These are phyloP conservation scores for Chionoecetes opilio DNA, from an alignment of 1,140 invertebrate genomes.

Conservation along the genomic window DNA sequence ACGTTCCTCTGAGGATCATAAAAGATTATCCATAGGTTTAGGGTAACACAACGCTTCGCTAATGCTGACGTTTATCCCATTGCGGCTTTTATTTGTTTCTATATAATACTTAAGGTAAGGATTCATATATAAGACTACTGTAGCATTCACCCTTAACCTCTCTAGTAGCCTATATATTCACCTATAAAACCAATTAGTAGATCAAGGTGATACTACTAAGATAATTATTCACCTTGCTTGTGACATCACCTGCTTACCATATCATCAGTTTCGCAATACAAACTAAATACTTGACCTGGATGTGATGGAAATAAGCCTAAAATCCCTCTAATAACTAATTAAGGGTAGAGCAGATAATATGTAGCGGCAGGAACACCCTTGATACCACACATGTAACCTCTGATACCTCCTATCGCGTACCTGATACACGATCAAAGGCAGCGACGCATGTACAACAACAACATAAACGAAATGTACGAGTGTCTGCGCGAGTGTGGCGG, in stretches of 20 bases:
- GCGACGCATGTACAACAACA: background rate
- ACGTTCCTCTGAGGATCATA: background rate
- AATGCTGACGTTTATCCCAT: background rate
- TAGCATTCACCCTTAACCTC: too few relatives aligned
- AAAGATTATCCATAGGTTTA: background rate
- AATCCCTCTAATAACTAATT: background rate
- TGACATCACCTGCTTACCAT: too few relatives aligned
- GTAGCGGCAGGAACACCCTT: background rate
- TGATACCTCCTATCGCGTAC: background rate
- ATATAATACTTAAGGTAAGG: background rate
- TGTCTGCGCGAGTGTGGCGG: background rate
- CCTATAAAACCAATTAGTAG: too few relatives aligned
- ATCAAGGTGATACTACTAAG: too few relatives aligned
- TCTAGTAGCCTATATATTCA: too few relatives aligned
- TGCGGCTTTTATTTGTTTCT: too few relatives aligned
- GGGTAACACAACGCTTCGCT: background rate
- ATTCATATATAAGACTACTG: background rate
- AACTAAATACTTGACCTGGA: background rate
- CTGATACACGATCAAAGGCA: background rate
- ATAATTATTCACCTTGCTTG: too few relatives aligned
- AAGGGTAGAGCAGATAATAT: background rate
- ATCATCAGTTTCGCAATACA: background rate
- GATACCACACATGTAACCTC: background rate
- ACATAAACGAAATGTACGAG: background rate
- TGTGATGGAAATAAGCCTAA: background rate